A percentile compares a stretch with the other conserved stretches of the same genome.
These are phyloP conservation scores for Dolichallabes microphthalmus DNA, from an alignment of 2,113 vertebrate genomes.

Conservation along the genomic window DNA sequence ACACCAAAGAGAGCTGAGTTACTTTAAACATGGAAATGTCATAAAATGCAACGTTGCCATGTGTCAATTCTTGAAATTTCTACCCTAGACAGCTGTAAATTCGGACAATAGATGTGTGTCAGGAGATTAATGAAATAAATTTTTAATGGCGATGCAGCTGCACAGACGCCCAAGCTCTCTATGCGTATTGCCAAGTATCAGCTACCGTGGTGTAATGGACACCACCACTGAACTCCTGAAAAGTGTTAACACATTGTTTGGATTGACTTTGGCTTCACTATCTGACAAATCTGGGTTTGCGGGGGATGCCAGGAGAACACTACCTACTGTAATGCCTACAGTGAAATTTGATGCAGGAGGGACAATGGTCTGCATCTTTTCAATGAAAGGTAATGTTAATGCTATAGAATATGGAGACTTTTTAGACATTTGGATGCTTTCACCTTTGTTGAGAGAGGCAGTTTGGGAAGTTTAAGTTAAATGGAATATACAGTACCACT, in stretches of 20 bases:
- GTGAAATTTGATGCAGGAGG: not conserved
- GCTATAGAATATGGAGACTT: not conserved
- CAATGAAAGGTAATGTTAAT: not conserved
- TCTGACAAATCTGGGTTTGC: not conserved
- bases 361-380: not conserved
- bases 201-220: not conserved
- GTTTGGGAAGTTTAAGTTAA: too few relatives aligned
- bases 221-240: not conserved
- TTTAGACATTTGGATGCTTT: not conserved
- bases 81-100: not conserved
- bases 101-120: not conserved
- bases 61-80: not conserved
- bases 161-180: not conserved
- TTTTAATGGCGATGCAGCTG: not conserved
- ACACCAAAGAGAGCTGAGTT: not conserved
- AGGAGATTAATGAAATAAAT: not conserved
- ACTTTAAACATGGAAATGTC: not conserved
- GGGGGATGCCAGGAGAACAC: not conserved
- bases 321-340: not conserved
- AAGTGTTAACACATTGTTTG: not conserved
- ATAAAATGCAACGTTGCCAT: not conserved
- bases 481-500: too few relatives aligned
- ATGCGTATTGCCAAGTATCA: not conserved
- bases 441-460: not conserved
- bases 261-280: not conserved